Base-by-base conservation (phyloP, 2,888 invertebrate species). In the Copidosoma aretas region DNA sequence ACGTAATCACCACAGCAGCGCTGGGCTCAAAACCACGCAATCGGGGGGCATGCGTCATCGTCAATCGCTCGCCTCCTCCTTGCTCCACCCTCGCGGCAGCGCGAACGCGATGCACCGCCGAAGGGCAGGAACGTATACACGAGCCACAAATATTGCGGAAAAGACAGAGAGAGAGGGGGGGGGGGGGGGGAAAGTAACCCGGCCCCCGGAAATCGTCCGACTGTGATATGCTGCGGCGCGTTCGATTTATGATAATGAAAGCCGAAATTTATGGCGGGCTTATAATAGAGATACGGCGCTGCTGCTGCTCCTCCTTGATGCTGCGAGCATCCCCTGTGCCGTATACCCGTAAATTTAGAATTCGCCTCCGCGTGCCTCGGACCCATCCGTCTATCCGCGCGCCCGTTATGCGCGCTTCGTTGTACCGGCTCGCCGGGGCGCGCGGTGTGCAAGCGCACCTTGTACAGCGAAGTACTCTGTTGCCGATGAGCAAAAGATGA, bases 171-270 rank as follows among this genome's bases (percentile, higher is more conserved):
- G 43, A 46, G 12, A 46, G 43, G 17, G 43, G 1, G 43, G 17
- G 25, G n/a, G 22, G 49, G n/a, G 21, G 41, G 22, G 41, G 22
- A 49, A 41, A 25, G 51, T 8, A 32, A 32, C 68, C 60, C 68
- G 69, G 66, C 71, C 72, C 72, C 69, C 67, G 46, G 61, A 73
- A 73, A 73, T 77, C 74, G 74, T 68, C 57, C 61, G 53, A 74
- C 21, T 64, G 43, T 73, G 75, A 75, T 74, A 73, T 70, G 75
- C 72, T 74, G 74, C 73, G 74, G 72, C 73, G 72, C 74, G 75
- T 78, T 78, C 78, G 78, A 80, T 80, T 80, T 80, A 80, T 78
- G 80, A 78, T 80, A 80, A 80, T 80, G 79, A 80, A 79, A 76
- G 77, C 72, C 67, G 39, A 71, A 75, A 78, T 80, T 79, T 80